These are phyloP conservation scores for Rhinichthys osculus DNA, from an alignment of 2,797 vertebrate species.

Conservation along the genomic window DNA sequence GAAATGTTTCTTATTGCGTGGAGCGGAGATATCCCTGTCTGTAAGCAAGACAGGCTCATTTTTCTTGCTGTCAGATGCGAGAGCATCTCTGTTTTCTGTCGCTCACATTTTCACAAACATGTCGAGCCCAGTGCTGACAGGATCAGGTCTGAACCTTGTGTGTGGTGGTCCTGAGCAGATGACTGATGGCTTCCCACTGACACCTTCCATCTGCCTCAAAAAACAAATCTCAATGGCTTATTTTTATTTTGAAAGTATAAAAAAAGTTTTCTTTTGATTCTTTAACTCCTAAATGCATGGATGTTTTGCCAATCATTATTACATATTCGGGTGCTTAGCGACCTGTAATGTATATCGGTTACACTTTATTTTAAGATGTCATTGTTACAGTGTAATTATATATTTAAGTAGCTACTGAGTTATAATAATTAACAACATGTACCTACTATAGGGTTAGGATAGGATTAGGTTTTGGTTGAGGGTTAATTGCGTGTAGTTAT, in stretches of 20 bases:
- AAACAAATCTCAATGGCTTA: neutral
- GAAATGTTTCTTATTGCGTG: neutral
- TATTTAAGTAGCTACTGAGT: too few relatives aligned
- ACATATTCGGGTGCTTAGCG: neutral
- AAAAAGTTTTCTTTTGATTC: neutral
- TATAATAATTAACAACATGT: too few relatives aligned
- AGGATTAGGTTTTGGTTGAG: too few relatives aligned
- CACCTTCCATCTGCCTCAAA: neutral
- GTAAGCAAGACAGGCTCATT: conserved; percentile 66
- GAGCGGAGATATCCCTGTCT: conserved; percentile 21
- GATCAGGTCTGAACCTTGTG: conserved; percentile 4
- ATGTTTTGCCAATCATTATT: neutral
- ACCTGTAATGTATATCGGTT: neutral
- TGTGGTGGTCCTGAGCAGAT: neutral
- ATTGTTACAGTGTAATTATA: too few relatives aligned
- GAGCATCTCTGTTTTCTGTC: conserved; percentile 69
- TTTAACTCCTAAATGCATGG: neutral
- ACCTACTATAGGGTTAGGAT: too few relatives aligned
- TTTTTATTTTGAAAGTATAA: neutral
- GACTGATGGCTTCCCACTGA: conserved; percentile 1
- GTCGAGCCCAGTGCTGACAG: conserved; percentile 56
- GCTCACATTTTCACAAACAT: conserved; percentile 66
- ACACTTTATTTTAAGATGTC: too few relatives aligned
- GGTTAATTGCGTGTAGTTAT: too few relatives aligned
- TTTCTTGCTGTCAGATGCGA: conserved; percentile 71